Evolutionary conservation across 35 echinoderm and acorn worm genomes (phyloP).

Genomic region (Stichopus chloronotus): DNA sequence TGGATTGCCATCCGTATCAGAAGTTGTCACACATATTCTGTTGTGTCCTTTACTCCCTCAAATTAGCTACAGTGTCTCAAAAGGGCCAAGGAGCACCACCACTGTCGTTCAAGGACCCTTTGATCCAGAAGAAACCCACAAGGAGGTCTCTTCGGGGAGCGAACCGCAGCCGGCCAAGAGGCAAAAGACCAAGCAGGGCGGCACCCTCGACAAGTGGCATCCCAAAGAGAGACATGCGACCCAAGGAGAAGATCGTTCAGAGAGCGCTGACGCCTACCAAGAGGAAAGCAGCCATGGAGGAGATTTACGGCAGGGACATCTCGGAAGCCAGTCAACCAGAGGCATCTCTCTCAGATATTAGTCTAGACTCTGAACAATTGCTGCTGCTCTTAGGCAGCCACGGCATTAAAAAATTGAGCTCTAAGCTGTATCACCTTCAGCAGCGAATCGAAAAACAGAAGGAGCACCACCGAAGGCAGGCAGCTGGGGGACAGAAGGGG

Average conservation of each 20-base stretch:
- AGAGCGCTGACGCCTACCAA: conserved; percentile 14
- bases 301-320: neutral
- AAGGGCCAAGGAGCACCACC: neutral
- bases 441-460: conserved; percentile 89
- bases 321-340: conserved; percentile 46
- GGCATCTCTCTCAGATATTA: conserved; percentile 77
- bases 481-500: conserved; percentile 37
- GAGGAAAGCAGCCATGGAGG: conserved; percentile 24
- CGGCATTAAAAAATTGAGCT: conserved; percentile 84
- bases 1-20: too few relatives aligned
- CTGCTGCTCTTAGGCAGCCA: conserved; percentile 73
- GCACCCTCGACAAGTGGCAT: conserved; percentile 2
- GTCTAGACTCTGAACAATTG: conserved; percentile 90
- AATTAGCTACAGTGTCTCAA: neutral
- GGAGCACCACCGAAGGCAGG: conserved; percentile 79
- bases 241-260: conserved; percentile 13
- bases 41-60: neutral
- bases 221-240: conserved; percentile 18
- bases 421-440: conserved; percentile 83
- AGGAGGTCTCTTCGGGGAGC: neutral
- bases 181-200: conserved; percentile 5
- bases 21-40: neutral
- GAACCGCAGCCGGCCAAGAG: conserved; percentile 17
- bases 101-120: neutral
- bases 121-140: neutral